A percentile compares a stretch with the other conserved stretches of the same genome.
phyloP scores from a whole-genome alignment of 1,140 invertebrate genomes.

The Apolygus lucorum region DNA sequence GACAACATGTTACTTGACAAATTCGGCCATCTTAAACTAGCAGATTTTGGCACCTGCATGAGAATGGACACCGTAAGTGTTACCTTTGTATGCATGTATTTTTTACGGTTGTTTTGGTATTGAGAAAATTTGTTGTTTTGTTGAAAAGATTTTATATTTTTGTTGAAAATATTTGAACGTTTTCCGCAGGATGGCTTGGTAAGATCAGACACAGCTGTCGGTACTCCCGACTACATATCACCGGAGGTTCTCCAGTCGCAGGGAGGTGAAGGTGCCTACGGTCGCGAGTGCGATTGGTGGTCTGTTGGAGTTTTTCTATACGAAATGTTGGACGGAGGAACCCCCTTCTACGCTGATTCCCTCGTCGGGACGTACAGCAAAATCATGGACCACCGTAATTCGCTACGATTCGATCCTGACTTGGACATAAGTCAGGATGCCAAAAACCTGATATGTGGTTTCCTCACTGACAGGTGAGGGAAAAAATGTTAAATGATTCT shows the following conservation, averaged over 20 bases:
- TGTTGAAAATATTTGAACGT: not conserved
- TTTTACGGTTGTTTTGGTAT: no score
- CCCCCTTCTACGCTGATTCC: constrained; percentile 97
- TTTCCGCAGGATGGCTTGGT: constrained; percentile 75
- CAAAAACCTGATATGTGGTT: constrained; percentile 85
- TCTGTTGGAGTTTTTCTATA: constrained; percentile 97
- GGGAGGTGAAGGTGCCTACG: constrained; percentile 90
- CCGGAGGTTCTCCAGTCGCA: constrained; percentile 97
- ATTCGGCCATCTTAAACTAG: constrained; percentile 91
- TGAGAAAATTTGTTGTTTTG: no score
- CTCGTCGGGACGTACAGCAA: constrained; percentile 97
- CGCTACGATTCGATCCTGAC: constrained; percentile 89
- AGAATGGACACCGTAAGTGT: constrained; percentile 76
- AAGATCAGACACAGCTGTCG: constrained; percentile 92
- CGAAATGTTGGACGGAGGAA: constrained; percentile 98
- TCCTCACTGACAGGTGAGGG: constrained; percentile 73
- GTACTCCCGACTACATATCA: constrained; percentile 98
- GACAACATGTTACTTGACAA: constrained; percentile 97
- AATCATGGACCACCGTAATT: constrained; percentile 98
- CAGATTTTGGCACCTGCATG: constrained; percentile 99
- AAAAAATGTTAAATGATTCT: no score
- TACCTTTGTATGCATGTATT: no score
- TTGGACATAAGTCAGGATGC: constrained; percentile 84
- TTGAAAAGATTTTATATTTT: no score
- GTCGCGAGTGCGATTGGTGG: constrained; percentile 99